These are phyloP conservation scores for Pedionomus torquatus DNA, from an alignment of 2,113 vertebrate genomes.

Conservation along the genomic window DNA sequence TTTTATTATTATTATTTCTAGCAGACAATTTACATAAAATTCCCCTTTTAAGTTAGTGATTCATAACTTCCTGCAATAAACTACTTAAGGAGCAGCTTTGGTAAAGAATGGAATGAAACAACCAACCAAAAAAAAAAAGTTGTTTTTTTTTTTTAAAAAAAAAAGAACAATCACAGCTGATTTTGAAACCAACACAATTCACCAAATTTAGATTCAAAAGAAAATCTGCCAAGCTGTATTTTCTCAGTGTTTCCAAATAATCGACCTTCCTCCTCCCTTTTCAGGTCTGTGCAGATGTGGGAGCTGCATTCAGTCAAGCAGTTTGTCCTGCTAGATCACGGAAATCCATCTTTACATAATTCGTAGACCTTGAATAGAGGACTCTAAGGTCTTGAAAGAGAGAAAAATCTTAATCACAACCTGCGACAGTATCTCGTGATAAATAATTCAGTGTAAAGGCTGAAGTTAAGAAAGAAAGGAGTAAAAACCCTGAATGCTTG, in stretches of 20 bases:
- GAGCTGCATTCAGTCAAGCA: conserved; percentile 33
- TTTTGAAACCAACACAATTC: conserved; percentile 75
- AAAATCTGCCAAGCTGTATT: conserved; percentile 38
- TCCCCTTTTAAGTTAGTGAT: conserved; percentile 86
- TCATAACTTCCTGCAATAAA: conserved; percentile 77
- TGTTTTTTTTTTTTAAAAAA: too few species aligned
- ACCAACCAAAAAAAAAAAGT: conserved; percentile 64
- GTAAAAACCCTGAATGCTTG: neutral
- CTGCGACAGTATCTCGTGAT: neutral
- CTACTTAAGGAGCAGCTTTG: conserved; percentile 87
- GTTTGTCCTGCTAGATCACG: conserved; percentile 73
- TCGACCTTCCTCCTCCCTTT: conserved; percentile 70
- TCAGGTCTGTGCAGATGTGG: conserved; percentile 52
- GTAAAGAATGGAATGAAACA: conserved; percentile 84
- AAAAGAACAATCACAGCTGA: conserved; percentile 66
- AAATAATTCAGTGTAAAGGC: neutral
- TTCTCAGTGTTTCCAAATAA: conserved; percentile 78
- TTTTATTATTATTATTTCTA: conserved; percentile 74
- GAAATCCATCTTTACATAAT: conserved; percentile 90
- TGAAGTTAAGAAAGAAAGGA: neutral
- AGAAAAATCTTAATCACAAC: neutral
- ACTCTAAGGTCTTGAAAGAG: conserved; percentile 90
- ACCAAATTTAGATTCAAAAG: conserved; percentile 69
- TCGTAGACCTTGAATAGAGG: conserved; percentile 94
- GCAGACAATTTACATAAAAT: conserved; percentile 85